Evolutionary conservation across 2,113 vertebrate genomes (phyloP), one percentile per base, ranked within the genome.

Genomic region (Bos indicus): DNA sequence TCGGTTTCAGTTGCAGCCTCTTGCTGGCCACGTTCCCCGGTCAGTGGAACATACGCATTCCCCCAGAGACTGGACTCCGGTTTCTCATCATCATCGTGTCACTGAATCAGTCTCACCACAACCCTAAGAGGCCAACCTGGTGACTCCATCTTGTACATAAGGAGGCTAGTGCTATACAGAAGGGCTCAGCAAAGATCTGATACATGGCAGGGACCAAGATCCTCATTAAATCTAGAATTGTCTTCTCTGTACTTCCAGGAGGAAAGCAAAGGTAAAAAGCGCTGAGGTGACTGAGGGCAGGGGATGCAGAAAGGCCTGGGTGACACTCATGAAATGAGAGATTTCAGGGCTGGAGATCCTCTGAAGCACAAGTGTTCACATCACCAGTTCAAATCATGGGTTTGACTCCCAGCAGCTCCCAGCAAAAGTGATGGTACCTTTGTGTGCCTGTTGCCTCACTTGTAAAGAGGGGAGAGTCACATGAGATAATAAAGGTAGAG

Each of bases 401-500:
- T 64, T 80, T 57, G 51, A 36, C 87, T 26, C 40, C 54, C 33
- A n/a, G 21, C 28, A 51, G 21, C 19, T 30, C 48, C 51, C 78
- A 28, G 10, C 15, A 23, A 16, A 78, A 12, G 62, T 4, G 43
- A 51, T 5, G 2, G 40, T 0, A 1, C 5, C 14, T 2, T 19
- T 62, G 43, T 91, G 40, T 26, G 56, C 14, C 62, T 40, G 6
- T 62, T 15, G 1, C n/a, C 21, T 85, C 54, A 4, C 30, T 12
- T 87, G 51, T 25, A 26, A 71, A 81, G 82, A 81, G 51, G 8
- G 40, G 2, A 62, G 67, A 2, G 28, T 36, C n/a, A 21, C 46
- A 21, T 2, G 13, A 48, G 30, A 30, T 36, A 14, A 21, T 10
- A 77, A n/a, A 28, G n/a, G 14, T 10, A 48, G 26, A 28, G 19